Percentiles rank a stretch among this genome's conserved stretches.
These are phyloP conservation scores for Onthophagus taurus DNA, from an alignment of 1,140 invertebrate species.

Conservation along the genomic window DNA sequence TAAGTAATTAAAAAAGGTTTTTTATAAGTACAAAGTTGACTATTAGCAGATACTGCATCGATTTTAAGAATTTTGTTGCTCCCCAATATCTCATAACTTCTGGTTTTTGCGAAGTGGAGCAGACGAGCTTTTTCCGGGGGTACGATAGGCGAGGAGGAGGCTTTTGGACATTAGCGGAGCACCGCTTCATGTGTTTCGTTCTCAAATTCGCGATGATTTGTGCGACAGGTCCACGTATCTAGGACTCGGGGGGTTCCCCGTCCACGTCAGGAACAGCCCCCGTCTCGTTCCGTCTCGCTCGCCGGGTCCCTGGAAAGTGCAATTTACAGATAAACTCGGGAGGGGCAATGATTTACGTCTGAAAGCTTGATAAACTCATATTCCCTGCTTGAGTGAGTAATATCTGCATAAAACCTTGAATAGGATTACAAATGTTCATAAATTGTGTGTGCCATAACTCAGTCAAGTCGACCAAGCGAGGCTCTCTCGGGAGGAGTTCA, in stretches of 20 bases:
- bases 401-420: slow-evolving; percentile 42
- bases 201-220: slow-evolving; percentile 21
- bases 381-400: slow-evolving; percentile 41
- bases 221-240: slow-evolving; percentile 14
- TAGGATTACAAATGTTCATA: slow-evolving; percentile 42
- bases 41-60: too few species aligned
- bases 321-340: slow-evolving; percentile 39
- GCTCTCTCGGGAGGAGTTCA: slow-evolving; percentile 15
- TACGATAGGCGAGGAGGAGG: too few species aligned
- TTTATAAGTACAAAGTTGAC: too few species aligned
- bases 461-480: slow-evolving; percentile 24
- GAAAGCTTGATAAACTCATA: slow-evolving; percentile 42
- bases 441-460: slow-evolving; percentile 39
- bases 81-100: too few species aligned
- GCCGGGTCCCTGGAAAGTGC: slow-evolving; percentile 31
- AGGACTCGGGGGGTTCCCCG: too few species aligned
- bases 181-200: too few species aligned
- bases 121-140: too few species aligned
- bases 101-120: too few species aligned
- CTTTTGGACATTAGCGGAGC: too few species aligned
- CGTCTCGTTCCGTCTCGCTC: slow-evolving; percentile 5
- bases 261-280: too few species aligned
- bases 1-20: too few species aligned
- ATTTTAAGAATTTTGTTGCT: too few species aligned
- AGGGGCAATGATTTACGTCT: slow-evolving; percentile 38